Evolutionary conservation across 2,113 vertebrate species (phyloP).

Genomic region (Agelaius phoeniceus): DNA sequence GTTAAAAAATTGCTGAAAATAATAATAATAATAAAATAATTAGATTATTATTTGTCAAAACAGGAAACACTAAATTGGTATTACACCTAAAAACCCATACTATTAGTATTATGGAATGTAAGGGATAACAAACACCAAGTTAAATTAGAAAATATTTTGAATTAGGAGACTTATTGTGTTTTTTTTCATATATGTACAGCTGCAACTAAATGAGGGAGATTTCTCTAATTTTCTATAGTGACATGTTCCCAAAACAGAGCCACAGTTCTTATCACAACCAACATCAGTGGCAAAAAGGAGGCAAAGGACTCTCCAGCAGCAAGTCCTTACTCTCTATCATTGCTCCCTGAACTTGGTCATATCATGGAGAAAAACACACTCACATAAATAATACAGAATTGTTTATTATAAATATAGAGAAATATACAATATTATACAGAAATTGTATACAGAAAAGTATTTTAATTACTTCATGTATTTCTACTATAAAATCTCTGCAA

Average conservation of each 20-base stretch:
- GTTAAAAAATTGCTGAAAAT: background rate
- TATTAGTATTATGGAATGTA: background rate
- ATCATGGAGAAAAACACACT: rapidly evolving
- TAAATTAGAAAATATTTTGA: background rate
- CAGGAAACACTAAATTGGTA: background rate
- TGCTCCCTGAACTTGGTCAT: background rate
- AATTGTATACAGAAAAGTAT: background rate
- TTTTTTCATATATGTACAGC: background rate
- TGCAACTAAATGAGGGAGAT: background rate
- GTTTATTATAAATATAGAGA: background rate
- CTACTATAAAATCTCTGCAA: background rate
- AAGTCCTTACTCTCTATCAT: background rate
- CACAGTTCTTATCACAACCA: background rate
- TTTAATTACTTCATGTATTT: background rate
- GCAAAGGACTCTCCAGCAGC: background rate
- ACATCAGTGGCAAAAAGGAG: background rate
- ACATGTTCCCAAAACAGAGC: background rate
- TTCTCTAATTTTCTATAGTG: background rate
- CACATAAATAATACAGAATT: background rate
- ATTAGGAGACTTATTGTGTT: background rate
- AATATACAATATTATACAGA: background rate
- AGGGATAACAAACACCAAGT: background rate
- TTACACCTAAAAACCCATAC: background rate
- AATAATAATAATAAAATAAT: background rate
- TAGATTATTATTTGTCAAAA: background rate